Evolutionary conservation across 1,140 invertebrate genomes (phyloP), one percentile per base, ranked within the genome.

Genomic region (Drosophila pseudoobscura): DNA sequence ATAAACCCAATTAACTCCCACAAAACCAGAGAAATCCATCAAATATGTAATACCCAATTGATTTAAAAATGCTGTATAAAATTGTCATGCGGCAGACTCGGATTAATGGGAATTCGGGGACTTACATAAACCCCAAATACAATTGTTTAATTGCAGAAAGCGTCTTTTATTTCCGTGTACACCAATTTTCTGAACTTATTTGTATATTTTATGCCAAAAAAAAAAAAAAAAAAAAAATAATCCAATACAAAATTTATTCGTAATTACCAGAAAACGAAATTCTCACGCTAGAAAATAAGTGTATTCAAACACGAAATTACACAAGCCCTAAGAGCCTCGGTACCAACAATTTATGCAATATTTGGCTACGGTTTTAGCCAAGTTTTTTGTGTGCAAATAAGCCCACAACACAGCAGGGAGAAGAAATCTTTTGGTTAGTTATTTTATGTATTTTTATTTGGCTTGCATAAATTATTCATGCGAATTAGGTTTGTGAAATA

Each of bases 231-330:
- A 20, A 2, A 24, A 4, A 6, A 26, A 26, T 26, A n/a, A 9
- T 31, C 26, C 52, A 13, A 56, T 66, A 9, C 9, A 53, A 39
- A 52, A 31, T 52, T n/a, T 57, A 70, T 65, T 47, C 65, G 68
- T 69, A 68, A 75, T 78, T 66, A 43, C 51, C 61, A 61, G 24
- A 58, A 62, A 75, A 50, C 46, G 51, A 7, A 47, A 52, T 85
- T 85, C 80, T 85, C 80, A 85, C 82, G 80, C 82, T 68, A 72
- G 52, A 59, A 65, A 50, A 49, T 74, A 80, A 85, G 35, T 39
- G 35, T 85, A 84, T 84, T 87, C 77, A 85, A 87, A 79, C 75
- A 52, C 71, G 44, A 56, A 79, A 85, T 87, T 87, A 64, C 80
- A 52, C 63, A 84, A 64, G 69, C 60, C 66, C 44, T 49, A 66